Evolutionary conservation across 2,113 vertebrate genomes (phyloP).

Genomic region (Madoqua kirkii): DNA sequence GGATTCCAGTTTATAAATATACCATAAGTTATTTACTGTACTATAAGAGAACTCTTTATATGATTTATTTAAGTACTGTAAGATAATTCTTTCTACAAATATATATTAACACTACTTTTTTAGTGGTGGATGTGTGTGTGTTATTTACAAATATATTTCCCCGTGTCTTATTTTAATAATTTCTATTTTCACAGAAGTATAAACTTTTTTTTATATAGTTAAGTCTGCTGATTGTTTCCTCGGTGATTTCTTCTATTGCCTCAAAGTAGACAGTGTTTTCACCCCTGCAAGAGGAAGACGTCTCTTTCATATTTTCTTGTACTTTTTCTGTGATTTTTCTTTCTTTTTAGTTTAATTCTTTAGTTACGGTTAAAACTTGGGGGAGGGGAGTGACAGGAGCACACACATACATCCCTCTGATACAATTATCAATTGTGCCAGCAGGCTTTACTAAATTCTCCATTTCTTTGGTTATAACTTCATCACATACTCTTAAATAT

Average conservation of each 20-base stretch:
- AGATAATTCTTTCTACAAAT: neutral
- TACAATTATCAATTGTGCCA: neutral
- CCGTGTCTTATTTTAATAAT: neutral
- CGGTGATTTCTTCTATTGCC: neutral
- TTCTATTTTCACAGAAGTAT: conserved; percentile 11
- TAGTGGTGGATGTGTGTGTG: neutral
- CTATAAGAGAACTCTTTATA: neutral
- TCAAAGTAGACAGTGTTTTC: neutral
- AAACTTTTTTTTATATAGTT: neutral
- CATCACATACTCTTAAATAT: neutral
- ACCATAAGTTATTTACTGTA: neutral
- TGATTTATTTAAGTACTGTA: neutral
- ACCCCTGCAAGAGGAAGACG: neutral
- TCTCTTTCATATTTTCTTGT: neutral
- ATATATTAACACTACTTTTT: neutral
- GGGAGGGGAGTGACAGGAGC: neutral
- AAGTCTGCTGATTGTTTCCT: neutral
- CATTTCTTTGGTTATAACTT: neutral
- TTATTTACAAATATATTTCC: neutral
- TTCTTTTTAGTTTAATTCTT: conserved; percentile 24
- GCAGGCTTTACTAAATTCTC: neutral
- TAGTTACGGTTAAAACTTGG: neutral
- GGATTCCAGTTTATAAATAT: neutral
- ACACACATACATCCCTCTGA: neutral
- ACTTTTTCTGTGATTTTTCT: neutral